phyloP scores from a whole-genome alignment of 2,113 vertebrate species.

The Xenopus laevis region DNA sequence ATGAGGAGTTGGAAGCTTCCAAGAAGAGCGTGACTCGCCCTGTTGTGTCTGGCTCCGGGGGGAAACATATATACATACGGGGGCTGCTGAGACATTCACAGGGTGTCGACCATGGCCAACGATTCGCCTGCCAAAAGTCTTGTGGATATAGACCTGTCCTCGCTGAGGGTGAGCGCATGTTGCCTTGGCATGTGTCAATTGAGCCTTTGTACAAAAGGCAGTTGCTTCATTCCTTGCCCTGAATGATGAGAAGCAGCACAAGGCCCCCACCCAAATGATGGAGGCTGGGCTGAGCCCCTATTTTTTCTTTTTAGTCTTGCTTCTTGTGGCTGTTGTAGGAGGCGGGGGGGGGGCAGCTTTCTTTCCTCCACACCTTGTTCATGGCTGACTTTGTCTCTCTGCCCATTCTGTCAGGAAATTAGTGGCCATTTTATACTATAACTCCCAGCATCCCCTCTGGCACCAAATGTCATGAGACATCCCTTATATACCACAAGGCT shows the following conservation, averaged over 20 bases:
- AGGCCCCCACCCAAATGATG: conserved; percentile 25
- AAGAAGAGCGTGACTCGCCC: conserved; percentile 39
- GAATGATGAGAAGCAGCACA: conserved; percentile 36
- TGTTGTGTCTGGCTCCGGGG: conserved; percentile 31
- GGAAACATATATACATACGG: not conserved
- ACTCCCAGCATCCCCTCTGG: too few species aligned
- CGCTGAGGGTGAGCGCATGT: conserved; percentile 78
- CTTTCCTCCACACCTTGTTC: not conserved
- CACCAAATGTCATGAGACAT: too few species aligned
- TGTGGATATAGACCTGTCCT: conserved; percentile 90
- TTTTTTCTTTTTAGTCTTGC: not conserved
- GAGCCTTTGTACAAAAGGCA: too few species aligned
- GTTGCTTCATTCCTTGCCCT: too few species aligned
- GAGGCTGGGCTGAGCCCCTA: conserved; percentile 36
- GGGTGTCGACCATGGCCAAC: conserved; percentile 85
- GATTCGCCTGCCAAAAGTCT: conserved; percentile 93
- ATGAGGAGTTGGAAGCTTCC: conserved; percentile 50
- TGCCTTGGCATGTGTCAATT: conserved; percentile 19
- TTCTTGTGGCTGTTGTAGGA: conserved; percentile 7
- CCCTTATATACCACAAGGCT: too few species aligned
- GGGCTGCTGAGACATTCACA: not conserved
- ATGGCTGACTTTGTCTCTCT: conserved; percentile 2
- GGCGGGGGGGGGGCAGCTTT: conserved; percentile 19
- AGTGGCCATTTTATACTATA: too few species aligned
- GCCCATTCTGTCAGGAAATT: conserved; percentile 60